Evolutionary conservation across 2,888 invertebrate species (phyloP), one percentile per base, ranked within the genome.

Genomic region (Lysandra bellargus): DNA sequence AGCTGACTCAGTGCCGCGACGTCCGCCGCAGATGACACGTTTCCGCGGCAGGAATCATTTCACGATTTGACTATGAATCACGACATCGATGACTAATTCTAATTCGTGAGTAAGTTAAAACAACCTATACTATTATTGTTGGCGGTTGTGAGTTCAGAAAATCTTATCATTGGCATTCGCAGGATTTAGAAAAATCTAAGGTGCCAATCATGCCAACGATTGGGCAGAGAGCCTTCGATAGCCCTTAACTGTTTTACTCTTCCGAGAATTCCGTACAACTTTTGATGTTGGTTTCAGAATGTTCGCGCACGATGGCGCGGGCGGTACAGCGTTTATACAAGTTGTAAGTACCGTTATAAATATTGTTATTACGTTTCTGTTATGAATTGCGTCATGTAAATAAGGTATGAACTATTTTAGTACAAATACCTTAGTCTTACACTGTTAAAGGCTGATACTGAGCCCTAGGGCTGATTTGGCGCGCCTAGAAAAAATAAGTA

Each of bases 1-100:
- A 84, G 85, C 82, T 92, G 90, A 92, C 87, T 90, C 91, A 91
- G 88, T 88, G 85, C 83, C 83, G 85, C 84, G 87, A 87, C 90
- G 89, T 89, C 87, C 88, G 87, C 85, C 87, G 85, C 84, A 86
- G 88, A 86, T 85, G 89, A 87, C 86, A 87, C 88, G 86, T 87
- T 89, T 88, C 86, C 49, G 44, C 75, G 33, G 33, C 73, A 44
- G n/a, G 30, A 23, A 53, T 14, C 53, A 49, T 12, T 44, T 57
- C 53, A 30, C 23, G 30, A 57, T 76, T 76, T 30, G 5, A 76
- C 2, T n/a, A 76, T 76, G 57, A 76, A 33, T 76, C 53, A 76
- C 33, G 30, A 4, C 1, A 30, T 76, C 6, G 1, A 33, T 76
- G 76, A 76, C 53, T 76, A 76, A 76, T 14, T 76, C 57, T 44